Evolutionary conservation across 2,113 vertebrate genomes (phyloP).

Genomic region (Corythaeola cristata): DNA sequence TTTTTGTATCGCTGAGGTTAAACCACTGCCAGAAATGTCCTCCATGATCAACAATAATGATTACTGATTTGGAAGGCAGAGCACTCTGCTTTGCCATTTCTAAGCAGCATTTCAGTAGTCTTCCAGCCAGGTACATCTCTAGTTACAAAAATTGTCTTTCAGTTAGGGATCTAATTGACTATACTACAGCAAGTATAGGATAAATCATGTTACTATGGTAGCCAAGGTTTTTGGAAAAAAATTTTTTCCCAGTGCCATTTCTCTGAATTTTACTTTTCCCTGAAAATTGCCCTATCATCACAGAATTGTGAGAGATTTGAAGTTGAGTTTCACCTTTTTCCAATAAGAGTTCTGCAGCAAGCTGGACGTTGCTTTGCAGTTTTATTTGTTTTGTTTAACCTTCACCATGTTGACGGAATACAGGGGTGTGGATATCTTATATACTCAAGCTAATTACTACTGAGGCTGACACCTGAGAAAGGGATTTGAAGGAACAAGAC

Average conservation of each 20-base stretch:
- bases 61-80: not conserved
- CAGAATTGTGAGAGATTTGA: not conserved
- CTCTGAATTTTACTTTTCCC: constrained; percentile 49
- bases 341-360: not conserved
- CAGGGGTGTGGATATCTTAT: not conserved
- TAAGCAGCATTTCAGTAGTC: not conserved
- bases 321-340: not conserved
- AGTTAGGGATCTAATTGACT: constrained; percentile 59
- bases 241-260: constrained; percentile 61
- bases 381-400: constrained; percentile 8
- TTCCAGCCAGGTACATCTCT: constrained; percentile 41
- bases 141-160: constrained; percentile 54
- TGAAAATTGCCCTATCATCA: constrained; percentile 36
- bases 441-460: not conserved
- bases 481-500: constrained; percentile 12
- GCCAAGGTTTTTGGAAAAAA: constrained; percentile 70
- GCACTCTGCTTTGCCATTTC: not conserved
- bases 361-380: not conserved
- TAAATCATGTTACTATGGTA: constrained; percentile 73
- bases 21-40: constrained; percentile 30
- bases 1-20: not conserved
- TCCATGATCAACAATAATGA: not conserved
- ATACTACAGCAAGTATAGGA: not conserved
- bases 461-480: not conserved
- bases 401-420: not conserved